Evolutionary conservation across 2,797 vertebrate species (phyloP).

Genomic region (Sciurus carolinensis): DNA sequence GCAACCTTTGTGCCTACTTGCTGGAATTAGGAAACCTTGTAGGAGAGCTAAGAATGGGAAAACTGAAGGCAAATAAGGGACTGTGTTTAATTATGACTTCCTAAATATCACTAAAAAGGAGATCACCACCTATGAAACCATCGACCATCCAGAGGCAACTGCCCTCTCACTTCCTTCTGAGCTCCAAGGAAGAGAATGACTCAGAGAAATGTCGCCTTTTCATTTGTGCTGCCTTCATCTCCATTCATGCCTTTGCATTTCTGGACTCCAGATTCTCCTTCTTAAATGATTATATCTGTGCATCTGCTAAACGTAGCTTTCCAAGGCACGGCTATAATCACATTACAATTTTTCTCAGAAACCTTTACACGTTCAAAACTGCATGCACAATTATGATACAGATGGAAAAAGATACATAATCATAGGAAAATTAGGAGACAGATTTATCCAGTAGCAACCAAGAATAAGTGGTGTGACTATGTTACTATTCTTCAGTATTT

Average conservation of each 20-base stretch:
- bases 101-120: not conserved
- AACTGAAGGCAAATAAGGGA: not conserved
- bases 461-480: not conserved
- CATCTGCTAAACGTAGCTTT: not conserved
- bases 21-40: not conserved
- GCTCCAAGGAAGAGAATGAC: not conserved
- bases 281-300: not conserved
- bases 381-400: not conserved
- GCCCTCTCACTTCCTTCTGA: not conserved
- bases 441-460: not conserved
- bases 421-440: not conserved
- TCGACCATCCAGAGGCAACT: not conserved
- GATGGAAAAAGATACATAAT: slow-evolving; percentile 35
- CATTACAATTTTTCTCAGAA: not conserved
- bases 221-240: not conserved
- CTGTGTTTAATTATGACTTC: not conserved
- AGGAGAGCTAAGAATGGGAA: not conserved
- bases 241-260: not conserved
- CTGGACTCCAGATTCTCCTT: not conserved
- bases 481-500: not conserved
- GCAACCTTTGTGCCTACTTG: not conserved
- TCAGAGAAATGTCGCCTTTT: not conserved
- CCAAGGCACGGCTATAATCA: not conserved
- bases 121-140: not conserved
- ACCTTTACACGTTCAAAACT: not conserved